Base-by-base conservation (phyloP, 2,797 vertebrate species). In the Melanotaenia trifasciata region DNA sequence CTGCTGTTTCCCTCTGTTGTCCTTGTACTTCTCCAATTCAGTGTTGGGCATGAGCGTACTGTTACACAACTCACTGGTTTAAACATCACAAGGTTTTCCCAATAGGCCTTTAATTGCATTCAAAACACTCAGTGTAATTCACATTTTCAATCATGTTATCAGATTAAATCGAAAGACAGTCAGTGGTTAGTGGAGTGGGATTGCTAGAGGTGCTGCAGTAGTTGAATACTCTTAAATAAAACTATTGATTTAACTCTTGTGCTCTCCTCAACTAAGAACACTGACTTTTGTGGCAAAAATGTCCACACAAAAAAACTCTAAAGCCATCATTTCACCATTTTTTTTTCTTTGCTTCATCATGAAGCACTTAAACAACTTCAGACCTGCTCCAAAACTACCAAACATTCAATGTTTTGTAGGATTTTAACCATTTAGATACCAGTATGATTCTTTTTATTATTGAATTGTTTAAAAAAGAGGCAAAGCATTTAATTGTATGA, bases 111-210 rank as follows among this genome's bases (percentile, higher is more conserved):
- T 66, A 71, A 64, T 56, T 45, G 13, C 57, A 50, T 62, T 74
- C 35, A 22, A 57, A 68, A 72, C 67, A 81, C 75, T 75, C 63
- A 66, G 36, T 3, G 7, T 76, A 63, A 87, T 80, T 83, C 56
- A 75, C 58, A 72, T 74, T 74, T 80, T 56, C 66, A 78, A 74
- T 81, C 36, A 61, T 71, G 64, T 67, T 65, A 70, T 64, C 28
- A 72, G 13, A 50, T 66, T 74, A 35, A 40, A 64, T 67, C 36
- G 38, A 69, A 70, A 73, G 20, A 6, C 56, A 10, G 30, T 22
- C 9, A 3, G 20, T 12, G 16, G 8, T 54, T 43, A 38, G 36
- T 38, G 40, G 5, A 13, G 45, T 57, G 51, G 40, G 59, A 26
- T 43, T 32, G 43, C 43, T 38, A 5, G 9, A 22, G 22, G 61